A percentile compares a stretch with the other conserved stretches of the same genome.
These are phyloP conservation scores for Ormyrus pomaceus DNA, from an alignment of 2,888 invertebrate genomes.

Conservation along the genomic window DNA sequence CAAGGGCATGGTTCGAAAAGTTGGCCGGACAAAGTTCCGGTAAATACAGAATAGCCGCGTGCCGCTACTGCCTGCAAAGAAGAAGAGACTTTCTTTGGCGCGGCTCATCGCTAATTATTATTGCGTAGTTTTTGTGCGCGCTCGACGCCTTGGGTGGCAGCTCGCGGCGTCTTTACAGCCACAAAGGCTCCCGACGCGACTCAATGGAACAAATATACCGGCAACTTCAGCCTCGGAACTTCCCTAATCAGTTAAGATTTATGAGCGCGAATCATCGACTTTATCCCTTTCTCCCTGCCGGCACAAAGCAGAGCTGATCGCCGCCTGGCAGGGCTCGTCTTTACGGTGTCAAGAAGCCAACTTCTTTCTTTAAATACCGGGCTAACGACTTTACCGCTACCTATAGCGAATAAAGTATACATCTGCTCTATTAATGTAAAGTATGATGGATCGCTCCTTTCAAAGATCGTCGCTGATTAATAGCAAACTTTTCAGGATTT, in stretches of 20 bases:
- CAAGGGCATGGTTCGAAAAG: constrained; percentile 43
- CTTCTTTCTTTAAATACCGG: constrained; percentile 62
- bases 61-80: not conserved
- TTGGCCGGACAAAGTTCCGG: constrained; percentile 40
- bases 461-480: not conserved
- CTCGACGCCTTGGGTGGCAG: constrained; percentile 47
- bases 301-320: constrained; percentile 47
- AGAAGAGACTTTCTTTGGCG: constrained; percentile 44
- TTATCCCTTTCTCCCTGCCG: constrained; percentile 61
- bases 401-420: not conserved
- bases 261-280: constrained; percentile 67
- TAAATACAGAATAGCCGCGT: constrained; percentile 30
- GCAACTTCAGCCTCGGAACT: constrained; percentile 64
- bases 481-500: not conserved
- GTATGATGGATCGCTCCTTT: too few species aligned
- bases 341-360: constrained; percentile 60
- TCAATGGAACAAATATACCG: constrained; percentile 67
- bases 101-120: constrained; percentile 63
- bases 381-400: constrained; percentile 60
- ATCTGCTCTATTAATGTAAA: constrained; percentile 18
- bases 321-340: not conserved
- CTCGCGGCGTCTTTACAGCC: constrained; percentile 60
- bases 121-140: constrained; percentile 57
- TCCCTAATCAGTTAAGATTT: constrained; percentile 68
- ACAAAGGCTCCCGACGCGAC: constrained; percentile 58